Evolutionary conservation across 2,113 vertebrate species (phyloP).

Genomic region (Triplophysa dalaica): DNA sequence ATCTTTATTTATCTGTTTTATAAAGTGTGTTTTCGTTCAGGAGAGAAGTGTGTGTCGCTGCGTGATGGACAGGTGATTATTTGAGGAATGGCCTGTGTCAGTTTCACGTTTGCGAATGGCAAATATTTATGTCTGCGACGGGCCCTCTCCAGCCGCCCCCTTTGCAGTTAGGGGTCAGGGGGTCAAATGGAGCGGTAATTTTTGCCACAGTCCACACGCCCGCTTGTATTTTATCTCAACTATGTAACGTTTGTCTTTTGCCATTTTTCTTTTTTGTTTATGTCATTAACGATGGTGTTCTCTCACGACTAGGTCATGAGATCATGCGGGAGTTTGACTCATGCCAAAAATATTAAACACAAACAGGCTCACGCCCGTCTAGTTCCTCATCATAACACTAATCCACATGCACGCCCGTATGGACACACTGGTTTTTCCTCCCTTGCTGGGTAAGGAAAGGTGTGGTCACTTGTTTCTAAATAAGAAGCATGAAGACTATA

Average conservation of each 20-base stretch:
- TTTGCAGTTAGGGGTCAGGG: constrained; percentile 16
- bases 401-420: constrained; percentile 6
- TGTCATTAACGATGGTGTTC: background rate
- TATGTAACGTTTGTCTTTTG: background rate
- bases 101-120: constrained; percentile 26
- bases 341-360: constrained; percentile 13
- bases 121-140: constrained; percentile 51
- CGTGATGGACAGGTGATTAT: constrained; percentile 54
- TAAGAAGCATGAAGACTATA: constrained; percentile 11
- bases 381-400: background rate
- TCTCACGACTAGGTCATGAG: constrained; percentile 44
- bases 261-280: background rate
- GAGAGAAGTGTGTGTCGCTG: constrained; percentile 20
- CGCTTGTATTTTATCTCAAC: background rate
- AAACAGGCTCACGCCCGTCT: background rate
- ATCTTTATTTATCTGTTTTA: constrained; percentile 43
- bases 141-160: constrained; percentile 1
- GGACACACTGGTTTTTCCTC: constrained; percentile 36
- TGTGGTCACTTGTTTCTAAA: constrained; percentile 40
- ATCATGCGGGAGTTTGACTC: constrained; percentile 43
- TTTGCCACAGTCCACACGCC: background rate
- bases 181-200: background rate
- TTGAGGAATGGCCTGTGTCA: constrained; percentile 47
- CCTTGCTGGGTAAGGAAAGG: constrained; percentile 40
- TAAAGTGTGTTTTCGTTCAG: constrained; percentile 47